These are phyloP conservation scores for Drosophila melanosoma DNA, from an alignment of 2,888 invertebrate species.

Conservation along the genomic window DNA sequence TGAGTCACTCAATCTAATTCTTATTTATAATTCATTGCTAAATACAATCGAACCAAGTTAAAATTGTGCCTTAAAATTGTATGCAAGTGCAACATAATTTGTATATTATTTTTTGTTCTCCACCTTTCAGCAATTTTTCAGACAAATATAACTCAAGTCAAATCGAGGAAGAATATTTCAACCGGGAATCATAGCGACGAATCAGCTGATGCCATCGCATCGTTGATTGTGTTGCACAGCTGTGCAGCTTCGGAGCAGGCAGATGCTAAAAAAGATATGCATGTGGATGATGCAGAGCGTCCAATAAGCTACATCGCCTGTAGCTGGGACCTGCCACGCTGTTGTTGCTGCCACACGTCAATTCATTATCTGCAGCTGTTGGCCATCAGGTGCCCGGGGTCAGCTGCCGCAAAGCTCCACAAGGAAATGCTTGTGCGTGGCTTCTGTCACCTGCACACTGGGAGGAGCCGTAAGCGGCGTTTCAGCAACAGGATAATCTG, in stretches of 20 bases:
- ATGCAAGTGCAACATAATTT: not conserved
- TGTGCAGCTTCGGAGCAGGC: not conserved
- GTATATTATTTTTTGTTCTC: not conserved
- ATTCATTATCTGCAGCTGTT: constrained; percentile 91
- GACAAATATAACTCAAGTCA: not conserved
- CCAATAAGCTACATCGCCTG: constrained; percentile 93
- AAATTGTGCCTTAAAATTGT: not conserved
- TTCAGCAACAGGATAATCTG: constrained; percentile 93
- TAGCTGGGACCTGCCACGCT: constrained; percentile 91
- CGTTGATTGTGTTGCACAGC: not conserved
- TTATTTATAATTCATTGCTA: not conserved
- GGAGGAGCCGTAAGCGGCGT: constrained; percentile 87
- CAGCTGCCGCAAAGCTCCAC: constrained; percentile 96
- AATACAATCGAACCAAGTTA: not conserved
- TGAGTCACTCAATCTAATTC: not conserved
- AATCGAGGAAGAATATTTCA: not conserved
- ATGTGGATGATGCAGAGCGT: constrained; percentile 7
- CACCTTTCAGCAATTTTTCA: not conserved
- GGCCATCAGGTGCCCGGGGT: constrained; percentile 94
- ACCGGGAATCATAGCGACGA: not conserved
- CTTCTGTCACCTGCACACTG: constrained; percentile 98
- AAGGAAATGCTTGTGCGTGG: constrained; percentile 97
- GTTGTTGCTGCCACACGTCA: constrained; percentile 89
- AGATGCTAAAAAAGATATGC: not conserved
- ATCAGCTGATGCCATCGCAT: not conserved